Percentiles rank a stretch among this genome's conserved stretches.
These are phyloP conservation scores for Amblyornis subalaris DNA, from an alignment of 2,113 vertebrate species.

Conservation along the genomic window DNA sequence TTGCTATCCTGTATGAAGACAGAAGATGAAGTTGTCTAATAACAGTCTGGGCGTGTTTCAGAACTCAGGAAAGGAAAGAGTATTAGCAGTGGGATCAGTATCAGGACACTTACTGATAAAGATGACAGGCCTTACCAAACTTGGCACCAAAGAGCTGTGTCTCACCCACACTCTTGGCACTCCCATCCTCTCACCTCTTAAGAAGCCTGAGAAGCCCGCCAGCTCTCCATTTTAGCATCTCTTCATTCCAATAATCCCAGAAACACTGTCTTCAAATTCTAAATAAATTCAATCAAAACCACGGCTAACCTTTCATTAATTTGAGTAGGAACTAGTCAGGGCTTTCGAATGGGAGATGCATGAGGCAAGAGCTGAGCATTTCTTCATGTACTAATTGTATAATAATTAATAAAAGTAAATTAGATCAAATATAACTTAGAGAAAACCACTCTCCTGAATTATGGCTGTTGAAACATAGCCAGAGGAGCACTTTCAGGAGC, in stretches of 20 bases:
- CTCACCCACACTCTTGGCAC: background rate
- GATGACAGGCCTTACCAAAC: background rate
- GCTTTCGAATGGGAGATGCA: background rate
- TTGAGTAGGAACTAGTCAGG: background rate
- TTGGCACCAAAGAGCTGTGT: fast-evolving
- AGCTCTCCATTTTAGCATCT: background rate
- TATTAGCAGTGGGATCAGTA: background rate
- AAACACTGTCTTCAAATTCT: background rate
- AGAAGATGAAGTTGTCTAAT: background rate
- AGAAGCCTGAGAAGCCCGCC: background rate
- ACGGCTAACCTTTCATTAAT: background rate
- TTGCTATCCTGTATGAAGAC: background rate
- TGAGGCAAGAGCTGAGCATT: background rate
- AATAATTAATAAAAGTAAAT: slow-evolving; percentile 51
- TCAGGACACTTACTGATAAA: background rate
- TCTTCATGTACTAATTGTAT: background rate
- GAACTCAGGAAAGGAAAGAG: background rate
- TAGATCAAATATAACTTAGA: slow-evolving; percentile 5
- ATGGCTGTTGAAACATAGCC: slow-evolving; percentile 10
- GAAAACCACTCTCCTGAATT: slow-evolving; percentile 23
- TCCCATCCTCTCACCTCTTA: background rate
- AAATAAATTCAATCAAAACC: background rate
- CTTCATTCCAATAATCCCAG: background rate
- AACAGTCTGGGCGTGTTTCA: background rate
- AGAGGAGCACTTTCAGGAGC: slow-evolving; percentile 43